phyloP scores from a whole-genome alignment of 2,113 vertebrate species.

The Prunella himalayana region DNA sequence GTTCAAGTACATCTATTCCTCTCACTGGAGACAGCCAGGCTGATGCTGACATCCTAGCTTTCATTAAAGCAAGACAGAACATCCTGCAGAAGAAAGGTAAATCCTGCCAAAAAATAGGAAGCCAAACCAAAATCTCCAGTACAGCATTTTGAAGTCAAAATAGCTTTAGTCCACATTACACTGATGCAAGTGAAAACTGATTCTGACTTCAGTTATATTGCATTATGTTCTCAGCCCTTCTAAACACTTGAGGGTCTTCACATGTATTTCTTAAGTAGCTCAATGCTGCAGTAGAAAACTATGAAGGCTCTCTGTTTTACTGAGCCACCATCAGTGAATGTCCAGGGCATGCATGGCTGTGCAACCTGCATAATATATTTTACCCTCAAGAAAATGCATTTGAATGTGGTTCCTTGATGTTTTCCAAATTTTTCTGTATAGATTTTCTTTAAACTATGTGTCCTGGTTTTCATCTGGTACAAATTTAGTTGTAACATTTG shows the following conservation, averaged over 20 bases:
- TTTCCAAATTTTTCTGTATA: not conserved
- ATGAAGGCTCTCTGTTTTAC: not conserved
- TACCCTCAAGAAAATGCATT: not conserved
- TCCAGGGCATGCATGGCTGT: not conserved
- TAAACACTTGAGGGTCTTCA: not conserved
- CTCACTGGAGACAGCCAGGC: conserved; percentile 87
- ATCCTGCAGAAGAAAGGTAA: conserved; percentile 84
- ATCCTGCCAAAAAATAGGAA: not conserved
- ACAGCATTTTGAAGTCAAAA: not conserved
- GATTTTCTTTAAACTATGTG: not conserved
- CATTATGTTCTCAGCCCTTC: not conserved
- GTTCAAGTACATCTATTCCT: conserved; percentile 67
- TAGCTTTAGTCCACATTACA: not conserved
- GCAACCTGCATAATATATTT: not conserved
- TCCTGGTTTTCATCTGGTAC: not conserved
- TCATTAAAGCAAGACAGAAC: conserved; percentile 85
- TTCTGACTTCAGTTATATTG: not conserved
- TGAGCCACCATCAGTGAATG: not conserved
- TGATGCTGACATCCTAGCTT: conserved; percentile 89
- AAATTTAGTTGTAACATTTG: not conserved
- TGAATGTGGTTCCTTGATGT: not conserved
- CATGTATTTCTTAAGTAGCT: not conserved
- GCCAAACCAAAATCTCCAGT: not conserved
- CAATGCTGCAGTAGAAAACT: not conserved
- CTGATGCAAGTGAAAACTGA: not conserved